Conservation (phyloP, 2,888 invertebrate genomes). For the Melieria crassipennis region DNA sequence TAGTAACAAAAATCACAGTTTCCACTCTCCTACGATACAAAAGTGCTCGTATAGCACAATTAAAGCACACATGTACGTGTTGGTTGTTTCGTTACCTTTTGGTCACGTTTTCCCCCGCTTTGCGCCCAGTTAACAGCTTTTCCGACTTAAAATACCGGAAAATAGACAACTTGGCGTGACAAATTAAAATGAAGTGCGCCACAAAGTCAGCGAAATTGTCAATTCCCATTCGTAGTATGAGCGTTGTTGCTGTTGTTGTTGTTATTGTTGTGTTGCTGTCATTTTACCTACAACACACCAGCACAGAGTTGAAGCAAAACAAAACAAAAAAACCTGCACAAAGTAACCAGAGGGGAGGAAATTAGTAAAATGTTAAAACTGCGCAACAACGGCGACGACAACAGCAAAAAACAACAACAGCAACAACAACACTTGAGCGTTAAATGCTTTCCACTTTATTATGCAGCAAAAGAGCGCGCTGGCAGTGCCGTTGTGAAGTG, state of each 20-base stretch:
- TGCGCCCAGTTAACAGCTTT: too few relatives aligned
- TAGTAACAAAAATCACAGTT: too few relatives aligned
- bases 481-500: too few relatives aligned
- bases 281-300: not conserved
- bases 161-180: conserved; percentile 17
- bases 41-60: too few relatives aligned
- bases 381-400: not conserved
- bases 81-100: too few relatives aligned
- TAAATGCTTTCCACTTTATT: conserved; percentile 21
- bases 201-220: too few relatives aligned
- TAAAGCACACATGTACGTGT: too few relatives aligned
- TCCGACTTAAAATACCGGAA: too few relatives aligned
- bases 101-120: too few relatives aligned
- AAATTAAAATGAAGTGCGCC: conserved; percentile 31
- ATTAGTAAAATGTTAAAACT: conserved; percentile 3
- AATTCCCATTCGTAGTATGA: too few relatives aligned
- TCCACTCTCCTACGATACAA: too few relatives aligned
- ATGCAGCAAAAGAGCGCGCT: conserved; percentile 7
- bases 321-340: not conserved
- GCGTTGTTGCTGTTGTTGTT: not conserved
- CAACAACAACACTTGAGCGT: conserved; percentile 28
- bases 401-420: not conserved
- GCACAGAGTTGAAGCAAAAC: not conserved
- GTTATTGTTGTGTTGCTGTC: not conserved
- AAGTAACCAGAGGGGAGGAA: conserved; percentile 1